phyloP scores from a whole-genome alignment of 2,113 vertebrate genomes.

The Lagenorhynchus albirostris region DNA sequence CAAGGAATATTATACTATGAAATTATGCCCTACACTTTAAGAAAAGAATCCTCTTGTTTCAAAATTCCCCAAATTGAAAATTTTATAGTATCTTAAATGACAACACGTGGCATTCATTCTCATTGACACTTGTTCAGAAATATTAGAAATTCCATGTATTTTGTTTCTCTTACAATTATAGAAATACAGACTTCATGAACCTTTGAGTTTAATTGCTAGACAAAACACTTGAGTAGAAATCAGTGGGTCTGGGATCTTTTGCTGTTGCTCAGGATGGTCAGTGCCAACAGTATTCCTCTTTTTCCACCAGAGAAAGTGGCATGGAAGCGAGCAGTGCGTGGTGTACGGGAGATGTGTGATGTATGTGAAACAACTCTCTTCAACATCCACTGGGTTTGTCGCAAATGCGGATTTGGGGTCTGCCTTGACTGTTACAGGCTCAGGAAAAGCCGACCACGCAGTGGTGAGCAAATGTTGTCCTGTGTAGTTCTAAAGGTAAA shows the following conservation, averaged over 20 bases:
- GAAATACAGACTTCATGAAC: neutral
- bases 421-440: conserved; percentile 98
- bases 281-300: neutral
- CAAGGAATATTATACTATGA: neutral
- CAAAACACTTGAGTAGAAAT: neutral
- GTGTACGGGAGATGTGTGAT: conserved; percentile 98
- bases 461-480: conserved; percentile 84
- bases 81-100: neutral
- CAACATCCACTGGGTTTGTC: conserved; percentile 99
- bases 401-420: conserved; percentile 98
- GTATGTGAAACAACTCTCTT: conserved; percentile 98
- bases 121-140: neutral
- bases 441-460: conserved; percentile 91
- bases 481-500: neutral
- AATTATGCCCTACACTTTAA: conserved; percentile 19
- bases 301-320: conserved; percentile 94
- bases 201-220: conserved; percentile 7
- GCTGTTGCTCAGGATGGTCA: neutral
- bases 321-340: conserved; percentile 97
- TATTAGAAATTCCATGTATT: conserved; percentile 1
- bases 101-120: neutral
- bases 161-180: conserved; percentile 21
- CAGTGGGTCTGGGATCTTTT: neutral
- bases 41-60: conserved; percentile 30
- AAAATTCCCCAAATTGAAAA: neutral